These are phyloP conservation scores for Melinopterus prodromus DNA, from an alignment of 2,888 invertebrate species.

Conservation along the genomic window DNA sequence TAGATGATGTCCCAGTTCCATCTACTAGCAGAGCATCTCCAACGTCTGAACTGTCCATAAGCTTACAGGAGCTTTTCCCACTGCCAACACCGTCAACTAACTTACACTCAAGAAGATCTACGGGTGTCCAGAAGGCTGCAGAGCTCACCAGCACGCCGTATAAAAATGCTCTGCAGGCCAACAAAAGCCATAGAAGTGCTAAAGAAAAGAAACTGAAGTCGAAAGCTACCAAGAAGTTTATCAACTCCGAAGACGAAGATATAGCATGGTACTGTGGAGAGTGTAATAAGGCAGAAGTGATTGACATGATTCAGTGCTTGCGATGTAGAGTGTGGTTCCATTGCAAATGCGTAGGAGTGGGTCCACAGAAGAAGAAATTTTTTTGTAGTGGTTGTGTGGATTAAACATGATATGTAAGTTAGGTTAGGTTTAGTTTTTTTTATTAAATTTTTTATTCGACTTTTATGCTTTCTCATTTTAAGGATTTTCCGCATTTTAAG, in stretches of 20 bases:
- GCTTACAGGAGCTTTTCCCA: too few species aligned
- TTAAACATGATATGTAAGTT: background rate
- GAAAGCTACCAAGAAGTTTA: background rate
- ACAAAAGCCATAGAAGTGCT: background rate
- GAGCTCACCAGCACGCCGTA: background rate
- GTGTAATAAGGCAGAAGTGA: conserved; percentile 15
- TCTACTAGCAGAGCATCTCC: too few species aligned
- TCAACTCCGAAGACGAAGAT: background rate
- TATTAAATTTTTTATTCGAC: background rate
- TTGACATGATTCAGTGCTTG: conserved; percentile 27
- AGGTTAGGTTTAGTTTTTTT: background rate
- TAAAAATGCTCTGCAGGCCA: background rate
- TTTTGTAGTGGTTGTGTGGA: conserved; percentile 6
- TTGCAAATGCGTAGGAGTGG: conserved; percentile 17
- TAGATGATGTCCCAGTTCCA: too few species aligned
- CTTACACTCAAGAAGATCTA: too few species aligned
- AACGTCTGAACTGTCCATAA: too few species aligned
- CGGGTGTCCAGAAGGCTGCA: too few species aligned
- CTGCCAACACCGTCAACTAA: too few species aligned
- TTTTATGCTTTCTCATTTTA: background rate
- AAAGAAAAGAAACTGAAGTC: too few species aligned
- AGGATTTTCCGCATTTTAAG: background rate
- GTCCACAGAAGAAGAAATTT: conserved; percentile 7
- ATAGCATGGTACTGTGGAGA: conserved; percentile 15
- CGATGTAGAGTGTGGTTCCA: conserved; percentile 23